Evolutionary conservation across 1,140 invertebrate species (phyloP).

Genomic region (Procambarus clarkii): DNA sequence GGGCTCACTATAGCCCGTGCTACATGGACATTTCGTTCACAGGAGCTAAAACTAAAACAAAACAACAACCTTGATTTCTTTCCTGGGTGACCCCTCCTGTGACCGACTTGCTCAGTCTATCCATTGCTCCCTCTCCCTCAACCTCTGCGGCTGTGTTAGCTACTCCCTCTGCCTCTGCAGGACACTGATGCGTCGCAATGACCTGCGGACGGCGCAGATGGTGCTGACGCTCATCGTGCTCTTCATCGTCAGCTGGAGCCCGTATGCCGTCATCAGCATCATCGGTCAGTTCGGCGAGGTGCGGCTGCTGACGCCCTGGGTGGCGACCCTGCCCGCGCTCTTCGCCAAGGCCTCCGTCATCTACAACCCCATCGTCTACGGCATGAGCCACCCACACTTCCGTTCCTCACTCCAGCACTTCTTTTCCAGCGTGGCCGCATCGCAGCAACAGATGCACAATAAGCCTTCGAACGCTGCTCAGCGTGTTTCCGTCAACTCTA

Average conservation of each 20-base stretch:
- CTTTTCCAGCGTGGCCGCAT: constrained; percentile 29
- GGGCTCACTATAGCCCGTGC: too few species aligned
- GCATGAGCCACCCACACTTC: constrained; percentile 79
- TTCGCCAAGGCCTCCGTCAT: constrained; percentile 77
- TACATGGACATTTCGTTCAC: too few species aligned
- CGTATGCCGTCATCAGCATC: constrained; percentile 79
- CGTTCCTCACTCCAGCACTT: constrained; percentile 80
- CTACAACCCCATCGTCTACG: constrained; percentile 76
- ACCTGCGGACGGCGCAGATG: constrained; percentile 76
- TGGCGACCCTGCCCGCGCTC: constrained; percentile 76
- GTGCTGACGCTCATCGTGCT: constrained; percentile 77
- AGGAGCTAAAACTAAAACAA: too few species aligned
- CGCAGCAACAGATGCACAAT: constrained; percentile 61
- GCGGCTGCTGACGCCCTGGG: constrained; percentile 72
- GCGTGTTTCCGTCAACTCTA: constrained; percentile 57
- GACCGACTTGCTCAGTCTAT: too few species aligned
- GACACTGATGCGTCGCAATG: constrained; percentile 27
- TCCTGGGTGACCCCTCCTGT: too few species aligned
- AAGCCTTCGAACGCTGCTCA: constrained; percentile 43
- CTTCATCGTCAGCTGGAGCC: constrained; percentile 78
- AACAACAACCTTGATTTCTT: too few species aligned
- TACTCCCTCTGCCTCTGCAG: not conserved
- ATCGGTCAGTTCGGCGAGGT: constrained; percentile 78
- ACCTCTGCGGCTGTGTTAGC: too few species aligned
- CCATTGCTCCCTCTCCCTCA: too few species aligned